These are phyloP conservation scores for Agrenia bidenticulata DNA, from an alignment of 2,888 invertebrate genomes.

Conservation along the genomic window DNA sequence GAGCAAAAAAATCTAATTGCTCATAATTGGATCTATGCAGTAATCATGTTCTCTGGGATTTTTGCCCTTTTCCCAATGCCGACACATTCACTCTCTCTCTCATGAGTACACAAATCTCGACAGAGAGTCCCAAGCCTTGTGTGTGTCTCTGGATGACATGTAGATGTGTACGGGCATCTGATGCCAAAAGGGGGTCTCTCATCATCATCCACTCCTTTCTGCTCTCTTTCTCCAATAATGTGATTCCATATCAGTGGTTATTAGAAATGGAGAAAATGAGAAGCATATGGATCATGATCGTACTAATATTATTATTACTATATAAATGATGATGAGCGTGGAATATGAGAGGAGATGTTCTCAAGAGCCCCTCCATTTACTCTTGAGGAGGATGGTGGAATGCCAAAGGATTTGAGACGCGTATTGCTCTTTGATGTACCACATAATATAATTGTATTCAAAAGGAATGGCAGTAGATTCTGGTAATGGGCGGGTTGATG, in stretches of 20 bases:
- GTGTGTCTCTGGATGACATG: conserved; percentile 1
- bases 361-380: too few species aligned
- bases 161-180: too few species aligned
- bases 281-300: background rate
- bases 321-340: too few species aligned
- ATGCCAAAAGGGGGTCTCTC: background rate
- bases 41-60: conserved; percentile 53
- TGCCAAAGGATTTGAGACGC: background rate
- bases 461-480: conserved; percentile 28
- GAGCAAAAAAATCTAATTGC: conserved; percentile 52
- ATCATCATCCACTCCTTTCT: background rate
- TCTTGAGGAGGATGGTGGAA: too few species aligned
- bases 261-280: background rate
- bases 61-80: conserved; percentile 52
- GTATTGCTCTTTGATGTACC: conserved; percentile 23
- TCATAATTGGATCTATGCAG: conserved; percentile 54
- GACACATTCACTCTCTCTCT: conserved; percentile 33
- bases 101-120: conserved; percentile 1
- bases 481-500: conserved; percentile 36
- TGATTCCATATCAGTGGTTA: background rate
- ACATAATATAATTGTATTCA: conserved; percentile 36
- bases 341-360: too few species aligned
- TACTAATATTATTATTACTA: too few species aligned
- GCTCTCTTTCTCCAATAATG: background rate
- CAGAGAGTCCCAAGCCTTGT: background rate